Base-by-base conservation (phyloP, 1,140 invertebrate species). In the Coelopa frigida region DNA sequence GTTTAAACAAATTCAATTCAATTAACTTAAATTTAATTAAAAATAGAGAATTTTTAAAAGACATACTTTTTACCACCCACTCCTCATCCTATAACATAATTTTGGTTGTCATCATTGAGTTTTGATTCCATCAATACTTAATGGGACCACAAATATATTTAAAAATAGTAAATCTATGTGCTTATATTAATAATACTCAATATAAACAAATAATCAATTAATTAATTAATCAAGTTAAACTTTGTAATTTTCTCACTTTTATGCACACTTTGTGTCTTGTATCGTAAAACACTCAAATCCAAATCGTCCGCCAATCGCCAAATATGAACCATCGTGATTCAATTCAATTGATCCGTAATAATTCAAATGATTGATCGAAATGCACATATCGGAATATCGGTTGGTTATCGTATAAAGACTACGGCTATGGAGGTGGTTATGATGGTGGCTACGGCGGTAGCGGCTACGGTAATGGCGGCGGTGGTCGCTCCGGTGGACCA, bases 381-480 rank as follows among this genome's bases (percentile, higher is more conserved):
- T 38, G 37, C 31, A 29, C 36, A 29, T 49, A 29, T 42, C 15
- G 20, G 35, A 48, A 41, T 48, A 22, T 41, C 21, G 39, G 26
- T n/a, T 35, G 17, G 12, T 7, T 27, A 40, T 23, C 43, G 23
- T 47, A 22, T 46, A 55, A 53, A 68, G 64, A 68, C 49, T 68
- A 68, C 44, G 62, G 63, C 38, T 67, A 67, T 53, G 59, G 62
- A 54, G 63, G 64, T 55, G 61, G 58, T 57, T 68, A 61, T 56
- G 61, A 67, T 51, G 57, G 57, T 51, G 57, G 57, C 48, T 61
- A 61, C 50, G 55, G 56, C 45, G 63, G 60, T 56, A 53, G 59
- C 54, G 48, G 50, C 52, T 51, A 52, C 44, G 38, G 50, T 47
- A 46, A 48, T 37, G 51, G 51, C 52, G 58, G 56, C 49, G 51